phyloP scores from a whole-genome alignment of 1,140 invertebrate genomes.

The Pogonus chalceus region DNA sequence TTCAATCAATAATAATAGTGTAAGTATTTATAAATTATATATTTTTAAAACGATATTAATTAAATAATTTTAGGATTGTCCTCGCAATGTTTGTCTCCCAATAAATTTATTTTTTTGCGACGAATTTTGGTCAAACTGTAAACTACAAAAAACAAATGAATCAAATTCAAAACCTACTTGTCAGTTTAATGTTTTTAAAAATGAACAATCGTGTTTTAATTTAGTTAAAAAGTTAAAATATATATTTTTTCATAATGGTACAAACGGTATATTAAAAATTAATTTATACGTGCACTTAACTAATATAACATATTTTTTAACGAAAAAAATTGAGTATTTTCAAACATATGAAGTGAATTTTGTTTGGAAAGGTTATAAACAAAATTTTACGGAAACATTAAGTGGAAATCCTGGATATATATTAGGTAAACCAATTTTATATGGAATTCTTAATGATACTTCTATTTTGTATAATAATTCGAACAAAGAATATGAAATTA shows the following conservation, averaged over 20 bases:
- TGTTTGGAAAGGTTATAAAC: conserved; percentile 35
- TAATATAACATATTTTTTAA: conserved; percentile 30
- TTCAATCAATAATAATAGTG: conserved; percentile 11
- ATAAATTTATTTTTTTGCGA: conserved; percentile 36
- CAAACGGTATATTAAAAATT: conserved; percentile 39
- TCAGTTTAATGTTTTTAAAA: conserved; percentile 13
- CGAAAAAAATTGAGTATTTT: conserved; percentile 28
- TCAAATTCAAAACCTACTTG: conserved; percentile 16
- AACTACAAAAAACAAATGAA: conserved; percentile 19
- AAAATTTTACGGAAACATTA: conserved; percentile 31
- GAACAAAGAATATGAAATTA: conserved; percentile 21
- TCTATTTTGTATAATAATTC: conserved; percentile 21
- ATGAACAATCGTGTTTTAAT: conserved; percentile 32
- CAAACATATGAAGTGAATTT: conserved; percentile 43
- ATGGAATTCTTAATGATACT: conserved; percentile 31
- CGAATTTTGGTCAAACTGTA: conserved; percentile 24
- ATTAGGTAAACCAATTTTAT: conserved; percentile 49
- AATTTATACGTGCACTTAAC: conserved; percentile 35
- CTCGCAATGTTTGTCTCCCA: conserved; percentile 39
- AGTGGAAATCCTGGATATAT: conserved; percentile 64
- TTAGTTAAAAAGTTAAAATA: conserved; percentile 41
- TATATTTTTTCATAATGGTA: conserved; percentile 46
- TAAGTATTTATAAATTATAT: conserved; percentile 20
- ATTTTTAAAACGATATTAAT: conserved; percentile 7
- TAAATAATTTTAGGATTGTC: conserved; percentile 37